Base-by-base conservation (phyloP, 2,797 vertebrate species). In the Acrocephalus scirpaceus region DNA sequence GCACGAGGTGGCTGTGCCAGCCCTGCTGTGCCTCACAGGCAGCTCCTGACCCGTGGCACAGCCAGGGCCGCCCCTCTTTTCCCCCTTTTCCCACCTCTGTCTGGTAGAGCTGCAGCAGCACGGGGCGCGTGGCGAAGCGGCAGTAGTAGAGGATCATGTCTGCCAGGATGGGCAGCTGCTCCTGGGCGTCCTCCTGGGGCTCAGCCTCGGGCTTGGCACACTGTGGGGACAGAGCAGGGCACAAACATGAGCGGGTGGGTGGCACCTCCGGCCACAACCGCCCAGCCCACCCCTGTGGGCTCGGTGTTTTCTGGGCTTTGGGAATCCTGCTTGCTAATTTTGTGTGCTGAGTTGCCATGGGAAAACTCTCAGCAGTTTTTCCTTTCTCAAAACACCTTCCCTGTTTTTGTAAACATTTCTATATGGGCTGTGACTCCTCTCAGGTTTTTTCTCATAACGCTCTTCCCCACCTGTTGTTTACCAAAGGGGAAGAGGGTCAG, bases 61-160 rank as follows among this genome's bases (percentile, higher is more conserved):
- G 53, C 53, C 70, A 81, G 58, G 69, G 30, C 34, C 58, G 71
- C 3, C 16, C 36, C n/a, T 10, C 21, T 5, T 18, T 26, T 4
- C 29, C 56, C 22, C 53, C 54, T 5, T 26, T 45, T 25, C 96
- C 95, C 82, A 99, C 99, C 99, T 99, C 99, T 1, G 98, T 98
- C 97, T 99, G 99, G 91, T 99, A 99, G 83, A 99, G 98, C 97
- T 99, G 99, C 94, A 99, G 98, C 72, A 99, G 98, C 70, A 99
- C 95, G 0, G 99, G 98, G 16, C 98, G 97, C 0, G 97, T 88
- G 11, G 99, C 99, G 0, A 99, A 98, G 78, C 99, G 98, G 93
- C 99, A 99, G 93, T 99, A 99, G 95, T 99, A 99, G 36, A 99
- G 98, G 62, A 99, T 98, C 98, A 99, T 98, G 94, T 99, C 99